Conservation (phyloP, 1,140 invertebrate genomes). For the Bombus haemorrhoidalis region DNA sequence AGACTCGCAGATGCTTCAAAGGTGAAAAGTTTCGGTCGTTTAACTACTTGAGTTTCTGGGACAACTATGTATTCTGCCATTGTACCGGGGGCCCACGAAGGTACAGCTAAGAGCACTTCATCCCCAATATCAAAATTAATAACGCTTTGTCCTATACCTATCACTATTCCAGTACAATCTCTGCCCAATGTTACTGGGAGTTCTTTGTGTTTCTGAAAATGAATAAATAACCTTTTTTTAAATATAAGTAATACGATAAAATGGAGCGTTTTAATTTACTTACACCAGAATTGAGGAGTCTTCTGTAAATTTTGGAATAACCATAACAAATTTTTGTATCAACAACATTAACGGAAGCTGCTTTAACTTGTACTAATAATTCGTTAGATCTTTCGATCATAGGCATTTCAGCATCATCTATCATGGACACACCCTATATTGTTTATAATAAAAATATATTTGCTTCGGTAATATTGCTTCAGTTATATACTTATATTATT, state of each 20-base stretch:
- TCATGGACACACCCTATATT: slow-evolving; percentile 82
- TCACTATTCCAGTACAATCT: slow-evolving; percentile 87
- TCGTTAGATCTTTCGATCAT: slow-evolving; percentile 84
- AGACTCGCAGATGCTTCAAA: slow-evolving; percentile 88
- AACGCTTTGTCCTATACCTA: slow-evolving; percentile 86
- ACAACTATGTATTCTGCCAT: slow-evolving; percentile 86
- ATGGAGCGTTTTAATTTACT: slow-evolving; percentile 38
- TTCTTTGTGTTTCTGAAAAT: slow-evolving; percentile 74
- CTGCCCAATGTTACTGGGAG: slow-evolving; percentile 87
- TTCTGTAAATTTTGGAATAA: slow-evolving; percentile 84
- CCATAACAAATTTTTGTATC: slow-evolving; percentile 86
- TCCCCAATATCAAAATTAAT: slow-evolving; percentile 86
- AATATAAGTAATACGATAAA: neutral
- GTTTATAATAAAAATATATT: slow-evolving; percentile 34
- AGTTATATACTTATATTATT: neutral
- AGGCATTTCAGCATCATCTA: slow-evolving; percentile 85
- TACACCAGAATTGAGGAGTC: slow-evolving; percentile 84
- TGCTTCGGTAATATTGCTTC: slow-evolving; percentile 1
- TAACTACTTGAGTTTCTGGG: slow-evolving; percentile 83
- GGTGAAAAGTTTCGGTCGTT: slow-evolving; percentile 86
- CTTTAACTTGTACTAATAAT: slow-evolving; percentile 86
- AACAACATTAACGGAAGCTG: slow-evolving; percentile 85
- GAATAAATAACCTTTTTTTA: neutral
- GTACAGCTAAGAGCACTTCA: slow-evolving; percentile 85
- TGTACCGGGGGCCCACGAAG: slow-evolving; percentile 84